A percentile compares a stretch with the other conserved stretches of the same genome.
Evolutionary conservation across 2,113 vertebrate genomes (phyloP).

Genomic region (Apistogramma diplotaenia): DNA sequence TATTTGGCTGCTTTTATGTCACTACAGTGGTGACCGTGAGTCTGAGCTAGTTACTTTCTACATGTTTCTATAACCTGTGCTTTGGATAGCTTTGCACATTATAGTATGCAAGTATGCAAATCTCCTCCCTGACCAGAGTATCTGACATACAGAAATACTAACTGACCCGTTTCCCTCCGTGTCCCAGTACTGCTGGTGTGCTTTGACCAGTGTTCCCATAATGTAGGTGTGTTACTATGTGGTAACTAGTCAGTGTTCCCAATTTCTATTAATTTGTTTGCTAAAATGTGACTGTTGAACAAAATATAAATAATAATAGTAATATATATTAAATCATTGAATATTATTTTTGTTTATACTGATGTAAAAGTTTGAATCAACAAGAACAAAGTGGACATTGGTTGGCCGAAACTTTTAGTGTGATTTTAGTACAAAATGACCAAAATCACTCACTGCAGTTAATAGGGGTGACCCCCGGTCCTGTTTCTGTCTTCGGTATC

Average conservation of each 20-base stretch:
- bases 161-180: not conserved
- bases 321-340: too few relatives aligned
- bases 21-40: not conserved
- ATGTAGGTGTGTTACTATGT: fast-evolving
- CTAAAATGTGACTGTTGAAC: too few relatives aligned
- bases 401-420: not conserved
- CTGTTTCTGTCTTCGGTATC: not conserved
- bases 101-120: too few relatives aligned
- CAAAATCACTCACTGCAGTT: constrained; percentile 16
- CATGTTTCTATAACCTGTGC: not conserved
- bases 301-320: too few relatives aligned
- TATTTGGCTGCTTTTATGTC: not conserved
- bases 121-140: too few relatives aligned
- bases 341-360: not conserved
- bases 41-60: not conserved
- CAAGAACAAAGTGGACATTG: too few relatives aligned
- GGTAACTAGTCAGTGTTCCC: too few relatives aligned
- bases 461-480: fast-evolving
- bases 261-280: too few relatives aligned
- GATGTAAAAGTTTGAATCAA: not conserved
- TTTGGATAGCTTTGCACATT: not conserved
- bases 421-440: not conserved
- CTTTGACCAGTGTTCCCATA: not conserved
- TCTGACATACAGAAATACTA: not conserved
- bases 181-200: not conserved